Conservation (phyloP, 1,140 invertebrate species). For the Heliconius nattereri region DNA sequence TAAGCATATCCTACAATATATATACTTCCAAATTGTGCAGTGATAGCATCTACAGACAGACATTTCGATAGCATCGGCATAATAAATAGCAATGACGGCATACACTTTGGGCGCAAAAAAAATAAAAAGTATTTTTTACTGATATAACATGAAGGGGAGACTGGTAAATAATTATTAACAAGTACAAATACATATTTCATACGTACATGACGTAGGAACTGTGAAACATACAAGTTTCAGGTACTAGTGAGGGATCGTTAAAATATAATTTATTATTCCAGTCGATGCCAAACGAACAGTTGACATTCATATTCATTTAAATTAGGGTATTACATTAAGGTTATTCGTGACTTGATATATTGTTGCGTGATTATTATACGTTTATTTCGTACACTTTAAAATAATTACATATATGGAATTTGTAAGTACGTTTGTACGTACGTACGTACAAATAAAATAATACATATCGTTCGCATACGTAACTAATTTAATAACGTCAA, state of each 20-base stretch:
- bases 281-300: slow-evolving; percentile 33
- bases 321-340: slow-evolving; percentile 27
- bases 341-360: slow-evolving; percentile 25
- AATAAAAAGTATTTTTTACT: background rate
- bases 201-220: background rate
- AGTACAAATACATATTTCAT: background rate
- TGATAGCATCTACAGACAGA: background rate
- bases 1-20: too few species aligned
- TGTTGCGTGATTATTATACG: slow-evolving; percentile 15
- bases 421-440: background rate
- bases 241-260: slow-evolving; percentile 23
- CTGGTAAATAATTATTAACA: slow-evolving; percentile 18
- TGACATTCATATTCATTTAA: slow-evolving; percentile 32
- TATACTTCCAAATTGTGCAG: background rate
- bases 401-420: slow-evolving; percentile 1
- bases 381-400: background rate
- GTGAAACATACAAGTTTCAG: slow-evolving; percentile 6
- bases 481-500: background rate
- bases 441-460: background rate
- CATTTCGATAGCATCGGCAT: background rate
- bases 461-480: background rate
- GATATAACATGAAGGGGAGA: background rate
- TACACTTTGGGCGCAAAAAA: background rate
- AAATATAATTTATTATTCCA: slow-evolving; percentile 30
- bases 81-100: background rate